Base-by-base conservation (phyloP, 2,113 vertebrate species). In the Caracal caracal region DNA sequence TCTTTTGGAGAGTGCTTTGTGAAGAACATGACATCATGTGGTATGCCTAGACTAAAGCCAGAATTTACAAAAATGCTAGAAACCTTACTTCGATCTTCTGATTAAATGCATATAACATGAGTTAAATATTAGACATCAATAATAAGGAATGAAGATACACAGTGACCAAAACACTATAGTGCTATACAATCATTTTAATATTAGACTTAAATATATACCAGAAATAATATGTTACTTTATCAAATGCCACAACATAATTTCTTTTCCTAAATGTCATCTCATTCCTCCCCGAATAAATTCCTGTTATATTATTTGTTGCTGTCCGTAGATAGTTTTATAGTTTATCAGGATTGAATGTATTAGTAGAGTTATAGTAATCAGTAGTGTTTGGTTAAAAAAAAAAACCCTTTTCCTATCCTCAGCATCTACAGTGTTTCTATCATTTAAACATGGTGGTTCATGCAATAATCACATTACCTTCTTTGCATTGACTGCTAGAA, bases 1-100 rank as follows among this genome's bases (percentile, higher is more conserved):
- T 97, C 15, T 93, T 97, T 95, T 93, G 95, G 86, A 95, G 95
- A 28, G 2, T 96, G 17, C 3, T 87, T 91, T 95, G 6, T 94
- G 71, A 96, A 94, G 88, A 49, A 79, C 30, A 56, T 93, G 20
- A 82, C 28, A 96, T 89, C 83, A 49, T 91, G 7, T 66, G 28
- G 2, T 8, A 88, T 83, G 82, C n/a, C 47, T 61, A 89, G 40
- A 91, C 37, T 65, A 98, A 95, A 30, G 93, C 3, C 15, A 90
- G 5, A 3, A 91, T 89, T 97, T 93, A 70, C 87, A 91, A 97
- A 96, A 93, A 56, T 59, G 5, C 56, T 49, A 80, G 47, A 79
- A 96, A 76, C 0, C 0, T 4, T 4, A 20, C 35, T 96, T 28
- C 7, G 82, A 10, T 92, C 40, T 88, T 88, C 37, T 24, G 2